A percentile compares a stretch with the other conserved stretches of the same genome.
phyloP scores from a whole-genome alignment of 2,888 invertebrate species.

The Antitype chi region DNA sequence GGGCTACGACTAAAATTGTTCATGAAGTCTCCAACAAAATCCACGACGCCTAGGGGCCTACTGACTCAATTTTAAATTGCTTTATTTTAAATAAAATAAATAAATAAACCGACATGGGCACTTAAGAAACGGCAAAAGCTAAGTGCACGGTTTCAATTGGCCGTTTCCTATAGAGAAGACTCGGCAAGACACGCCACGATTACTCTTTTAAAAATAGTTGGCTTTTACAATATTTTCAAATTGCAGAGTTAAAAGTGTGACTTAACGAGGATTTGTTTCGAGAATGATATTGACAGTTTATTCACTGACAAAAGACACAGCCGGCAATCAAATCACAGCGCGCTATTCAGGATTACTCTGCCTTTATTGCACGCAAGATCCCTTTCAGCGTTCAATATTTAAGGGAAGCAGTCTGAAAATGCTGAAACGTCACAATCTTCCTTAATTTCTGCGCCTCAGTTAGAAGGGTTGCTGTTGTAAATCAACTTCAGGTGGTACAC shows the following conservation, averaged over 20 bases:
- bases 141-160: not conserved
- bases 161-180: not conserved
- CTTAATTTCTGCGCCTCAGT: not conserved
- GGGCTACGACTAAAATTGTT: not conserved
- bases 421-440: not conserved
- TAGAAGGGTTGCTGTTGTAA: no score
- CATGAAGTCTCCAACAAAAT: not conserved
- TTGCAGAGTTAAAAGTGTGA: not conserved
- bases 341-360: not conserved
- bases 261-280: not conserved
- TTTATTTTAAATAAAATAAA: no score
- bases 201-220: not conserved
- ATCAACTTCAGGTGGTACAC: no score
- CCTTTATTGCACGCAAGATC: not conserved
- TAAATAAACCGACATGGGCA: not conserved
- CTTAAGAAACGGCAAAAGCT: not conserved
- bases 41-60: not conserved
- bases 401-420: no score
- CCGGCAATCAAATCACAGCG: not conserved
- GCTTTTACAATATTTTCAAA: not conserved
- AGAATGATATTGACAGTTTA: not conserved
- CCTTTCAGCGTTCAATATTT: not conserved
- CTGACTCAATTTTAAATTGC: not conserved
- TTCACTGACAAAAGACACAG: not conserved
- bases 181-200: not conserved